These are phyloP conservation scores for Drosophila eohydei DNA, from an alignment of 2,888 invertebrate species.

Conservation along the genomic window DNA sequence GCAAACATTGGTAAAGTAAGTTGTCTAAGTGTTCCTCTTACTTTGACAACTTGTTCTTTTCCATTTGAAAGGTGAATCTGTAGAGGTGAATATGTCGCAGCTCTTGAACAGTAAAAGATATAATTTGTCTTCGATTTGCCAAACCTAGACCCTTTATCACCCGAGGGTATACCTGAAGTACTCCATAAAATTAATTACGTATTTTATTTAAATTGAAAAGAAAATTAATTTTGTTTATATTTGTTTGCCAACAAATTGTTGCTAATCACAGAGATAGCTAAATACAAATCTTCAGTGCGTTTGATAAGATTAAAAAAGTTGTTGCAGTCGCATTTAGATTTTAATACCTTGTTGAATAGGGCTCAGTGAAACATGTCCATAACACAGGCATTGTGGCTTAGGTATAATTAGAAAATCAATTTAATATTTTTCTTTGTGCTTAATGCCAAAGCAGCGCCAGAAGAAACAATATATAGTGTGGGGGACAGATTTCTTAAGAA, in stretches of 20 bases:
- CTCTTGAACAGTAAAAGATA: no score
- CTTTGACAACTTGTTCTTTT: neutral
- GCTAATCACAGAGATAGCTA: conserved; percentile 6
- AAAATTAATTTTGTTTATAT: no score
- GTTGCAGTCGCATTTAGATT: neutral
- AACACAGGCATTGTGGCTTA: conserved; percentile 10
- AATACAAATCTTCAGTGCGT: neutral
- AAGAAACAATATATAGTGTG: conserved; percentile 12
- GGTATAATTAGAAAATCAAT: conserved; percentile 66
- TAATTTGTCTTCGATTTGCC: no score
- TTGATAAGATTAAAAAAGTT: neutral
- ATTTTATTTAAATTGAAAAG: neutral
- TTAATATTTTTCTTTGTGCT: conserved; percentile 16
- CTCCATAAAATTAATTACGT: no score
- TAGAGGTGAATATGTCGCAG: no score
- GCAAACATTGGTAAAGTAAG: neutral
- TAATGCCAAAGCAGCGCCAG: conserved; percentile 22
- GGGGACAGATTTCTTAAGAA: conserved; percentile 47
- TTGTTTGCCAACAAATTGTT: neutral
- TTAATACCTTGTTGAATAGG: neutral
- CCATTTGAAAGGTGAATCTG: no score
- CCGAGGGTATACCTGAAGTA: no score
- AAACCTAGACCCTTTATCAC: no score
- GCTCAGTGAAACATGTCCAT: conserved; percentile 20
- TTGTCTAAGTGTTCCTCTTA: neutral